Evolutionary conservation across 2,797 vertebrate species (phyloP), one percentile per base, ranked within the genome.

Genomic region (Tenualosa thibaudeaui): DNA sequence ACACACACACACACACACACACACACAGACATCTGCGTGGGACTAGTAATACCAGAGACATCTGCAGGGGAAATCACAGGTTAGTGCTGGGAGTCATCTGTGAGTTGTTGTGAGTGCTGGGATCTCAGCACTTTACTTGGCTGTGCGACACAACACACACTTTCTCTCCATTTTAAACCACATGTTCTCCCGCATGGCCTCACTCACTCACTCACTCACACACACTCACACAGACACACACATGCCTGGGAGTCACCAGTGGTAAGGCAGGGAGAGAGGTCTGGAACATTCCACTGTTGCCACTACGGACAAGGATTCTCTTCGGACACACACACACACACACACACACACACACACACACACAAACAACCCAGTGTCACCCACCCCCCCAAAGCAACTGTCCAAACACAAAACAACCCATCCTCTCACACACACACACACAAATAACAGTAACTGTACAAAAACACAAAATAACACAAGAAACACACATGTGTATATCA

Each of bases 201-300:
- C 10, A 13, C 7, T 2, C 60, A 15, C 68, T 19, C 68, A 75
- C 68, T 40, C 68, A 75, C 68, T 43, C 12, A 75, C 68, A 75
- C 68, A 75, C 37, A 75, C 15, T 19, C 40, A 78, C 71, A 78
- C 68, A 75, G 37, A 75, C 68, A 75, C 68, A 75, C 68, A 75
- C 37, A 78, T 15, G 37, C 71, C 71, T 22, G 40, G 15, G 19
- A 46, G 71, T 5, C 71, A 78, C 71, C 71, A 78, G 68, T 43
- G 68, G 68, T 75, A 37, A 40, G n/a, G 58, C 58, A 62, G 58
- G 24, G 58, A 24, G 58, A 62, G 58, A 24, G 58, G 71, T 78
- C 71, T 43, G 71, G 71, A 78, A 78, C 71, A 78, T 78, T 78
- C 71, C 13, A 22, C 71, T 46, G 71, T 43, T 78, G 71, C 71